phyloP scores from a whole-genome alignment of 2,888 invertebrate genomes.

The Coelopa pilipes region DNA sequence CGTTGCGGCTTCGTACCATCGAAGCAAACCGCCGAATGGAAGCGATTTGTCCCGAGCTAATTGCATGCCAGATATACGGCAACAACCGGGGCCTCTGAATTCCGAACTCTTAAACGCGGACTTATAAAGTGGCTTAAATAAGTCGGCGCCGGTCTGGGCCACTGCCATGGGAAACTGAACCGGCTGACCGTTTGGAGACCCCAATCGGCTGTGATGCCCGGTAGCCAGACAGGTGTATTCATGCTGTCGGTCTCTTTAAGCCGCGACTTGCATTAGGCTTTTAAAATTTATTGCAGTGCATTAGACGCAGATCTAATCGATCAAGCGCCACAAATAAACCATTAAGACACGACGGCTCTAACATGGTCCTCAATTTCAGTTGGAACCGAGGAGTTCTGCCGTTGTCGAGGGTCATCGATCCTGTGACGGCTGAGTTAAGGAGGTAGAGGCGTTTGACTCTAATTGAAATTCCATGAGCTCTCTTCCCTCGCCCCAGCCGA shows the following conservation, averaged over 20 bases:
- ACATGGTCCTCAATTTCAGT: too few relatives aligned
- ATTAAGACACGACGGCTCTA: not conserved
- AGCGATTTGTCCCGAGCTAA: conserved; percentile 22
- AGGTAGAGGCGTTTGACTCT: not conserved
- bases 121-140: conserved; percentile 17
- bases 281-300: conserved; percentile 1
- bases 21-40: conserved; percentile 23
- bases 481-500: conserved; percentile 1
- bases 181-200: not conserved
- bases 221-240: conserved; percentile 30
- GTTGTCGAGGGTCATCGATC: not conserved
- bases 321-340: not conserved
- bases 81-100: not conserved
- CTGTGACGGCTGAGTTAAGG: not conserved
- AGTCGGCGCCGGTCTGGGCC: conserved; percentile 23
- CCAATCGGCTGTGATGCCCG: not conserved
- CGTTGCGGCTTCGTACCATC: conserved; percentile 8
- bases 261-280: not conserved
- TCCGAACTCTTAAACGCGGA: too few relatives aligned
- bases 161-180: not conserved
- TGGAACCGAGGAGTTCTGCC: too few relatives aligned
- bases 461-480: conserved; percentile 18
- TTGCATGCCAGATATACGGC: conserved; percentile 22
- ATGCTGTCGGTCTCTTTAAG: not conserved
- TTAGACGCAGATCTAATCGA: not conserved